Percentiles rank a stretch among this genome's conserved stretches.
These are phyloP conservation scores for Lonchura striata DNA, from an alignment of 2,113 vertebrate species.

Conservation along the genomic window DNA sequence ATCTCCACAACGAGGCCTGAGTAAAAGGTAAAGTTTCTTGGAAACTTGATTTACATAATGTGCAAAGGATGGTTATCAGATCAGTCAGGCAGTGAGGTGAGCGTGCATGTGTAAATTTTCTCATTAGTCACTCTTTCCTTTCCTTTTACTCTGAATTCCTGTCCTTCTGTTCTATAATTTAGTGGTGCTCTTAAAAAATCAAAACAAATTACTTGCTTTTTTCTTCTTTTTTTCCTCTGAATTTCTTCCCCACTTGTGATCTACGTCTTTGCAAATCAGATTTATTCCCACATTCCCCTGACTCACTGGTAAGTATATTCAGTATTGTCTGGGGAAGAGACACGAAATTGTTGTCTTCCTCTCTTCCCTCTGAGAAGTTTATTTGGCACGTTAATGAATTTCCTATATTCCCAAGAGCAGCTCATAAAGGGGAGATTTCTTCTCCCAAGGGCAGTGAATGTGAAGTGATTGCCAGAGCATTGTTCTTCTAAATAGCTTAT, in stretches of 20 bases:
- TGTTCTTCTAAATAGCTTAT: slow-evolving; percentile 6
- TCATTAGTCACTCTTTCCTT: background rate
- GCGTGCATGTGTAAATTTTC: background rate
- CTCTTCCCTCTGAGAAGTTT: background rate
- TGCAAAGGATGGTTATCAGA: background rate
- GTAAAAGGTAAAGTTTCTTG: background rate
- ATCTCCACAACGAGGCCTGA: background rate
- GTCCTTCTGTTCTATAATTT: background rate
- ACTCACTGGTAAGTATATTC: rapidly evolving
- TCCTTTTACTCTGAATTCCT: background rate
- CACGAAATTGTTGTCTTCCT: background rate
- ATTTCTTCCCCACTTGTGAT: background rate
- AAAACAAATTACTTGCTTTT: background rate
- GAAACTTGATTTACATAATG: background rate
- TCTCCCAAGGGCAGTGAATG: background rate
- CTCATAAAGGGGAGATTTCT: background rate
- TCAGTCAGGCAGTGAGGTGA: background rate
- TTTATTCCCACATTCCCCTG: background rate
- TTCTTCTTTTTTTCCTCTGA: background rate
- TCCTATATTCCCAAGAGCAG: slow-evolving; percentile 3
- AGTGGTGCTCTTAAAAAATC: background rate
- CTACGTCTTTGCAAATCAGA: background rate
- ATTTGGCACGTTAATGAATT: slow-evolving; percentile 18
- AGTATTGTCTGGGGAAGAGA: background rate
- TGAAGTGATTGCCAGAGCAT: slow-evolving; percentile 2